phyloP scores from a whole-genome alignment of 2,888 invertebrate species.

The Polietes domitor region DNA sequence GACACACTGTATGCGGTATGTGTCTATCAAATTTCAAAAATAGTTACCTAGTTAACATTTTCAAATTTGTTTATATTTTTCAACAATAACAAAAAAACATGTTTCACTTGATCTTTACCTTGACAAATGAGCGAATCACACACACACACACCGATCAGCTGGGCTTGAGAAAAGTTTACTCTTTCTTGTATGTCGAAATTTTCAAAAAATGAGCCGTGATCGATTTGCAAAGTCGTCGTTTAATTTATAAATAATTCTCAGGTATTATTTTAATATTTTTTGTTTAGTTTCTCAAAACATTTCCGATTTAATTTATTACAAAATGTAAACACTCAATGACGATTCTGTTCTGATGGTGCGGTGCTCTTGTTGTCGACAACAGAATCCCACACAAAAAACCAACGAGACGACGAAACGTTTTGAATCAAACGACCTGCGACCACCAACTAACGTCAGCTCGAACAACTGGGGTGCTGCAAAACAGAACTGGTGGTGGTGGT shows the following conservation, averaged over 20 bases:
- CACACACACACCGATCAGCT: neutral
- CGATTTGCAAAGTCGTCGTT: neutral
- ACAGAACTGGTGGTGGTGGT: neutral
- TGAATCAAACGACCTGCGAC: constrained; percentile 58
- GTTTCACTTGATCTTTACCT: constrained; percentile 66
- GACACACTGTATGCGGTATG: neutral
- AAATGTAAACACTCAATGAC: neutral
- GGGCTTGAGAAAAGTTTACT: neutral
- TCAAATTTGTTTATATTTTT: neutral
- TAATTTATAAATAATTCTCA: neutral
- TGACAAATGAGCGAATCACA: constrained; percentile 26
- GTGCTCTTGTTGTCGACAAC: neutral
- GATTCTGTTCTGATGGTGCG: neutral
- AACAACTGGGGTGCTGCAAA: neutral
- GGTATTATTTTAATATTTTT: neutral
- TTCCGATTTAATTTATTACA: constrained; percentile 26
- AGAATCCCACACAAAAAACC: neutral
- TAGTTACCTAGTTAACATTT: neutral
- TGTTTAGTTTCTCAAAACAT: constrained; percentile 8
- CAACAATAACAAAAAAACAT: constrained; percentile 2
- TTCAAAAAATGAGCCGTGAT: neutral
- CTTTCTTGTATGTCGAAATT: constrained; percentile 11
- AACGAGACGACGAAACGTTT: constrained; percentile 45
- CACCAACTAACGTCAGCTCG: constrained; percentile 57
- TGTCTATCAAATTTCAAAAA: neutral